phyloP scores from a whole-genome alignment of 2,888 invertebrate genomes.

The Exocentrus adspersus region DNA sequence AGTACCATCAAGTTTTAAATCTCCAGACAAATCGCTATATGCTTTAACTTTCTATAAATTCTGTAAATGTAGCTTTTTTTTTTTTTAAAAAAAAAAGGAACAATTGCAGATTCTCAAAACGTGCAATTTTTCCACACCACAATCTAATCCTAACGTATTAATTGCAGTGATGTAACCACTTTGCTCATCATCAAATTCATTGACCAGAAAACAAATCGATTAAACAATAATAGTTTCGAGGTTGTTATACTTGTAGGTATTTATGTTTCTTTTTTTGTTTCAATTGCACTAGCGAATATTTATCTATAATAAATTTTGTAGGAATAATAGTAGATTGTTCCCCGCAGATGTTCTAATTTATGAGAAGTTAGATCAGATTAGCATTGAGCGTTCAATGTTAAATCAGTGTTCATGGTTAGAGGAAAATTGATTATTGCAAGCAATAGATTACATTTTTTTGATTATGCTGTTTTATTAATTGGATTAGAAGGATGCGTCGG shows the following conservation, averaged over 20 bases:
- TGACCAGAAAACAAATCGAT: slow-evolving; percentile 6
- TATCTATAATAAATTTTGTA: slow-evolving; percentile 7
- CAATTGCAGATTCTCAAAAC: too few relatives aligned
- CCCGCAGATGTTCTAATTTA: slow-evolving; percentile 19
- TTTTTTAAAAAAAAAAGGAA: too few relatives aligned
- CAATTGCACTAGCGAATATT: slow-evolving; percentile 7
- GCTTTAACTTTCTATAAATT: too few relatives aligned
- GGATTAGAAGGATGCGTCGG: not conserved
- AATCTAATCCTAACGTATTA: too few relatives aligned
- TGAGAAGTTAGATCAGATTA: slow-evolving; percentile 23
- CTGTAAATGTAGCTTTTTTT: too few relatives aligned
- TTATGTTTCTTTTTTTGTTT: not conserved
- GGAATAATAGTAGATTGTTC: slow-evolving; percentile 5
- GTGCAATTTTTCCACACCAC: too few relatives aligned
- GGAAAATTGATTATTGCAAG: slow-evolving; percentile 1
- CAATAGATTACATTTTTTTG: slow-evolving; percentile 8
- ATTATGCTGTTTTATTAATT: slow-evolving; percentile 3
- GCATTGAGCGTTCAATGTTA: slow-evolving; percentile 22
- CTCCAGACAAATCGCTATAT: too few relatives aligned
- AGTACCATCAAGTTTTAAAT: too few relatives aligned
- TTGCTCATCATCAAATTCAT: not conserved
- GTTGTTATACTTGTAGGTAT: slow-evolving; percentile 11
- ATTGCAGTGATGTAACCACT: not conserved
- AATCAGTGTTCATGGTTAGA: slow-evolving; percentile 21
- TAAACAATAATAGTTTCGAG: slow-evolving; percentile 15